These are phyloP conservation scores for Momotus momota DNA, from an alignment of 2,797 vertebrate species.

Conservation along the genomic window DNA sequence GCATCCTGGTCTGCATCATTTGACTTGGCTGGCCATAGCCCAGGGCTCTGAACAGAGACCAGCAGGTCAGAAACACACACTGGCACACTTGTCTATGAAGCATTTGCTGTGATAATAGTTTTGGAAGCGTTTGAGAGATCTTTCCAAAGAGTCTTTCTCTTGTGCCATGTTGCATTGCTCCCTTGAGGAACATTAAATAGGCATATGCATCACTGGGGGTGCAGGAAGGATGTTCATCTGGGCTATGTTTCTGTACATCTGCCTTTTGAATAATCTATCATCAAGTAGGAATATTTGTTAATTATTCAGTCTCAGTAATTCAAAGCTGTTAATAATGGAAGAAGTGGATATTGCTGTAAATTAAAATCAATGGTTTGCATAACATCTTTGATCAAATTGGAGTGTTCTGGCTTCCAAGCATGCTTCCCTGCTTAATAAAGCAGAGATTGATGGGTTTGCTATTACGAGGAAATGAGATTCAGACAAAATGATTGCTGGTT, in stretches of 20 bases:
- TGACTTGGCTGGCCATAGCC: not conserved
- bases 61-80: not conserved
- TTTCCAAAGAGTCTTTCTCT: not conserved
- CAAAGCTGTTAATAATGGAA: conserved; percentile 59
- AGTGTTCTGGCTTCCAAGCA: conserved; percentile 16
- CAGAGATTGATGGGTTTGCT: conserved; percentile 56
- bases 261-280: conserved; percentile 2
- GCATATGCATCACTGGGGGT: not conserved
- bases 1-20: not conserved
- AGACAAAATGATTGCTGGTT: conserved; percentile 62
- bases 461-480: conserved; percentile 44
- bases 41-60: not conserved
- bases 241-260: not conserved
- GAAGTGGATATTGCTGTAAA: conserved; percentile 65
- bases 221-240: not conserved
- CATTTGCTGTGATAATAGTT: not conserved
- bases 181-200: not conserved
- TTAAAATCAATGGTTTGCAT: conserved; percentile 66
- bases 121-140: not conserved
- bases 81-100: not conserved
- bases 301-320: conserved; percentile 56
- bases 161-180: fast-evolving
- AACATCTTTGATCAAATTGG: conserved; percentile 52
- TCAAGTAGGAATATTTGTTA: conserved; percentile 28
- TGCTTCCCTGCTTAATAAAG: conserved; percentile 34